These are phyloP conservation scores for Andrena cerasifolii DNA, from an alignment of 1,140 invertebrate genomes.

Conservation along the genomic window DNA sequence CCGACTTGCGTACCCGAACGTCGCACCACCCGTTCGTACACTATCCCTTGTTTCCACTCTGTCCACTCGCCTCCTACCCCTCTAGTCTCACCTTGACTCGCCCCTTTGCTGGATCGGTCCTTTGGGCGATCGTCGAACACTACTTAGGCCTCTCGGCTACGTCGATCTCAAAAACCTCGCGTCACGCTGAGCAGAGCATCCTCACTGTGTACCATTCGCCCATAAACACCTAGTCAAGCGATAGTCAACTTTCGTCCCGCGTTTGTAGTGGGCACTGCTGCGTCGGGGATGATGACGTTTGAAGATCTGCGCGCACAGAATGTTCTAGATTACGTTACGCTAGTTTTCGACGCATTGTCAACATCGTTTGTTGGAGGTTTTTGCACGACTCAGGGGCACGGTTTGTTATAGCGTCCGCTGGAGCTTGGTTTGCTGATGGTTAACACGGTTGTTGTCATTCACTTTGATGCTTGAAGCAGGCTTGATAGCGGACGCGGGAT, in stretches of 20 bases:
- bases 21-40: slow-evolving; percentile 77
- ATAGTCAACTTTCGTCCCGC: too few relatives aligned
- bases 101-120: neutral
- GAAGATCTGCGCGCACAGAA: too few relatives aligned
- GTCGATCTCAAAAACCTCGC: too few relatives aligned
- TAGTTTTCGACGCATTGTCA: neutral
- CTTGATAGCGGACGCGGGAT: neutral
- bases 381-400: neutral
- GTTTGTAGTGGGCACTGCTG: too few relatives aligned
- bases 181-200: slow-evolving; percentile 25
- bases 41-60: slow-evolving; percentile 73
- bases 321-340: neutral
- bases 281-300: too few relatives aligned
- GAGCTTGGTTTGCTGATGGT: too few relatives aligned
- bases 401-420: neutral
- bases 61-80: slow-evolving; percentile 62
- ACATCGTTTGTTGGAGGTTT: neutral
- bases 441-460: too few relatives aligned
- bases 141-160: neutral
- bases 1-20: slow-evolving; percentile 81
- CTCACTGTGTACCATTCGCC: slow-evolving; percentile 1
- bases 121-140: neutral
- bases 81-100: slow-evolving; percentile 16
- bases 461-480: too few relatives aligned
- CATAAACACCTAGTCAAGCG: neutral